A percentile compares a stretch with the other conserved stretches of the same genome.
phyloP scores from a whole-genome alignment of 2,113 vertebrate genomes.

The Tamias sibiricus region DNA sequence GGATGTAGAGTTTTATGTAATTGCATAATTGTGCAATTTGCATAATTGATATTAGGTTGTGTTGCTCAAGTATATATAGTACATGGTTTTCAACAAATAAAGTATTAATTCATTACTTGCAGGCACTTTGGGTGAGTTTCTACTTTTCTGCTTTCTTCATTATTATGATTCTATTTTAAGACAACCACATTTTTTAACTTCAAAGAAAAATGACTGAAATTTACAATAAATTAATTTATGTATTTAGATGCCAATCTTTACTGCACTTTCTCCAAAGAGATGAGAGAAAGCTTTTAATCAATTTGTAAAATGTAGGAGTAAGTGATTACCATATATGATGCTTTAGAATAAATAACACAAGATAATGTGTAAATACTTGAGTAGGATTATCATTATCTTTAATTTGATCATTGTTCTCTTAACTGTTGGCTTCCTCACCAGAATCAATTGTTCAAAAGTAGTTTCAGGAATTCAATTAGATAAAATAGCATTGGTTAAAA shows the following conservation, averaged over 20 bases:
- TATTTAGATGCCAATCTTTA: not conserved
- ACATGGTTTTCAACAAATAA: not conserved
- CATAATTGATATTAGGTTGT: not conserved
- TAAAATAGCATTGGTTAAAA: slow-evolving; percentile 56
- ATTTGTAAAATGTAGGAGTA: not conserved
- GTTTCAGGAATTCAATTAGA: slow-evolving; percentile 46
- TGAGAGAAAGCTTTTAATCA: not conserved
- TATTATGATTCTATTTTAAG: not conserved
- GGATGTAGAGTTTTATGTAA: not conserved
- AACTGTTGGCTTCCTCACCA: not conserved
- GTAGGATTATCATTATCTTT: not conserved
- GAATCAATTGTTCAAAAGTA: slow-evolving; percentile 27
- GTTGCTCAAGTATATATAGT: not conserved
- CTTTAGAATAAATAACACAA: not conserved
- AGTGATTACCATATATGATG: not conserved
- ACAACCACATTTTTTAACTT: not conserved
- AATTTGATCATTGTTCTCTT: slow-evolving; percentile 36
- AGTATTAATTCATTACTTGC: not conserved
- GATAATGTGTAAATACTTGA: not conserved
- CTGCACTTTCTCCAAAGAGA: not conserved
- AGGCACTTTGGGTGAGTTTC: not conserved
- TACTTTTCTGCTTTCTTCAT: not conserved
- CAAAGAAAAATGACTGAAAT: not conserved
- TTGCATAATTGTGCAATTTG: too few relatives aligned
- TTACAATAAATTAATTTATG: not conserved